Evolutionary conservation across 2,797 vertebrate genomes (phyloP).

Genomic region (Mormyrops attenuatus): DNA sequence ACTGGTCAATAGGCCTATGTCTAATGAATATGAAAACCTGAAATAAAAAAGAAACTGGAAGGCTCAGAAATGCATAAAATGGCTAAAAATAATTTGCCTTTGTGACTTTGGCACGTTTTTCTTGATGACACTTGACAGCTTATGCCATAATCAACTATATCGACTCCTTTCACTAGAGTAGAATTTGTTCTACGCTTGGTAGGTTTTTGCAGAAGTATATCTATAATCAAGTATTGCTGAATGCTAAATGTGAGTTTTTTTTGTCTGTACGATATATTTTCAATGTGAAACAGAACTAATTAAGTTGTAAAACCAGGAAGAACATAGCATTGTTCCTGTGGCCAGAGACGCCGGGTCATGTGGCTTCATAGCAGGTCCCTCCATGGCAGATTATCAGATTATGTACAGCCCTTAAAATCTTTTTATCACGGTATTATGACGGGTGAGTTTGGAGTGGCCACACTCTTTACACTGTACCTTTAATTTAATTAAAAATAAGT

Average conservation of each 20-base stretch:
- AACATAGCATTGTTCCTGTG: not conserved
- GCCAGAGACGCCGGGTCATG: not conserved
- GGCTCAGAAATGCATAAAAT: not conserved
- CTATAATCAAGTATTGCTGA: not conserved
- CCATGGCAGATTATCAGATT: slow-evolving; percentile 27
- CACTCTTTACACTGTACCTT: too few species aligned
- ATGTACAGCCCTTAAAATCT: slow-evolving; percentile 30
- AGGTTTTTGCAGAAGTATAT: not conserved
- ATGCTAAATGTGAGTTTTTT: not conserved
- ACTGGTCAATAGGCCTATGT: not conserved
- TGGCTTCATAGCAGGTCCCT: not conserved
- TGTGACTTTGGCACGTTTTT: not conserved
- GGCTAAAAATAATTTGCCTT: not conserved
- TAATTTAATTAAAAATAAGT: too few species aligned
- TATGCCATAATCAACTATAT: not conserved
- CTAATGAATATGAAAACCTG: not conserved
- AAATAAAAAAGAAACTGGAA: not conserved
- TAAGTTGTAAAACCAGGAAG: not conserved
- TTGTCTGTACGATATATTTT: not conserved
- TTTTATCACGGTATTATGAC: too few species aligned
- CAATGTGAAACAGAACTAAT: not conserved
- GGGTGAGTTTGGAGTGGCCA: too few species aligned
- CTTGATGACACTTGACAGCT: not conserved
- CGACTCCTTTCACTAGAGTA: not conserved
- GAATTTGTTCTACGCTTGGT: not conserved